Evolutionary conservation across 2,797 vertebrate species (phyloP).

Genomic region (Semaprochilodus insignis): DNA sequence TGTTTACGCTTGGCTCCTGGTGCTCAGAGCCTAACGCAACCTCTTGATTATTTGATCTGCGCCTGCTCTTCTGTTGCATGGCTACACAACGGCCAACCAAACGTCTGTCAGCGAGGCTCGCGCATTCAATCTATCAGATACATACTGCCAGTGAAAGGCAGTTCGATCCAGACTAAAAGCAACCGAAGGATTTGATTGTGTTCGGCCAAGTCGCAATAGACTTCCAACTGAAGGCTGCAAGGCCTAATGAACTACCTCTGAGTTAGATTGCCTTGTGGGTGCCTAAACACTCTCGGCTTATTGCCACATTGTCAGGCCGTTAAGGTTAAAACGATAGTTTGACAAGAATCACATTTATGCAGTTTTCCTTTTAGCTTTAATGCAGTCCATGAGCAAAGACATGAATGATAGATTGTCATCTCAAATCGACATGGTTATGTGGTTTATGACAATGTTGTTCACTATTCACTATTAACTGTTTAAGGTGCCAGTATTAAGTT

Average conservation of each 20-base stretch:
- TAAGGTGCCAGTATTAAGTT: too few relatives aligned
- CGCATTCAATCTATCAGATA: constrained; percentile 37
- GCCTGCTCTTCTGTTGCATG: constrained; percentile 45
- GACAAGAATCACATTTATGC: background rate
- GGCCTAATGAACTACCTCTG: background rate
- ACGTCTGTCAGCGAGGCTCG: constrained; percentile 32
- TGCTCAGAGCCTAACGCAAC: constrained; percentile 34
- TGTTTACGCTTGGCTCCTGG: constrained; percentile 37
- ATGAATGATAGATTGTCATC: too few relatives aligned
- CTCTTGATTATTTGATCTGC: constrained; percentile 47
- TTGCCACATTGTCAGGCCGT: constrained; percentile 35
- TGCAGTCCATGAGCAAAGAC: background rate
- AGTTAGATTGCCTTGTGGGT: background rate
- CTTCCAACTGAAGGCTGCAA: background rate
- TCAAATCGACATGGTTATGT: too few relatives aligned
- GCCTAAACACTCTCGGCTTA: constrained; percentile 22
- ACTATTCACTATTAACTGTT: too few relatives aligned
- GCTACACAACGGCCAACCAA: constrained; percentile 28
- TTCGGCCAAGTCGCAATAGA: background rate
- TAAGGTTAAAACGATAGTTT: background rate
- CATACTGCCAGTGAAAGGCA: constrained; percentile 10
- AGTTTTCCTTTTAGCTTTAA: background rate
- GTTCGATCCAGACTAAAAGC: constrained; percentile 20
- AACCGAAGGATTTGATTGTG: background rate
- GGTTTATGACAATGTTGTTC: too few relatives aligned